Conservation (phyloP, 2,113 vertebrate species). For the Pelobates fuscus region DNA sequence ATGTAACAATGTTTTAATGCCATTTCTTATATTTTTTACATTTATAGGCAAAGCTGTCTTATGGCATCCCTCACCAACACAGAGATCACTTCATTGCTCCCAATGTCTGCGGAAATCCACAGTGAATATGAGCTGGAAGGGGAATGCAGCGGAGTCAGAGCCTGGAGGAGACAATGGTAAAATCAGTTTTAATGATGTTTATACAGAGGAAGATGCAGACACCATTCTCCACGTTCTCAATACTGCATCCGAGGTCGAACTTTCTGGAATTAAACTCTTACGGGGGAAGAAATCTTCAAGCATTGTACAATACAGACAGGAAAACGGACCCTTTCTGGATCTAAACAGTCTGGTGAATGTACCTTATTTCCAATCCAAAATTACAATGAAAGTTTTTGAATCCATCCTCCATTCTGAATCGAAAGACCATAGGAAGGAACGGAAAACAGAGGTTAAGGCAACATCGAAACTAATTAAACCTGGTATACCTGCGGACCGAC, state of each 20-base stretch:
- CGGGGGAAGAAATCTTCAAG: slow-evolving; percentile 69
- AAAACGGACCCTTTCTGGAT: slow-evolving; percentile 67
- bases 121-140: slow-evolving; percentile 25
- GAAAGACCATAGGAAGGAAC: slow-evolving; percentile 62
- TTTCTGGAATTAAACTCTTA: slow-evolving; percentile 65
- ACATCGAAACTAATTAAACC: slow-evolving; percentile 71
- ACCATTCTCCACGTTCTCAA: slow-evolving; percentile 71
- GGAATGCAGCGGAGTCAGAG: neutral
- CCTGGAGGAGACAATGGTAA: neutral
- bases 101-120: slow-evolving; percentile 66
- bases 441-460: slow-evolving; percentile 43
- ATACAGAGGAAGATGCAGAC: slow-evolving; percentile 67
- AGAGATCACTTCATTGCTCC: slow-evolving; percentile 63
- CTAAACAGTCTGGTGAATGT: slow-evolving; percentile 70
- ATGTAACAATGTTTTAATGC: too few species aligned
- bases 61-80: slow-evolving; percentile 36
- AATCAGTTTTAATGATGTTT: slow-evolving; percentile 49
- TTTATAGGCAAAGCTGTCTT: neutral
- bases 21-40: too few species aligned
- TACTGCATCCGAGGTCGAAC: slow-evolving; percentile 64
- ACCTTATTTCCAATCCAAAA: slow-evolving; percentile 74
- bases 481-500: slow-evolving; percentile 63
- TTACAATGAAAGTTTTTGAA: slow-evolving; percentile 64
- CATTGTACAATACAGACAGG: slow-evolving; percentile 65
- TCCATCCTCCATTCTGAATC: slow-evolving; percentile 66